phyloP scores from a whole-genome alignment of 2,888 invertebrate genomes.

The Oligia fasciuncula region DNA sequence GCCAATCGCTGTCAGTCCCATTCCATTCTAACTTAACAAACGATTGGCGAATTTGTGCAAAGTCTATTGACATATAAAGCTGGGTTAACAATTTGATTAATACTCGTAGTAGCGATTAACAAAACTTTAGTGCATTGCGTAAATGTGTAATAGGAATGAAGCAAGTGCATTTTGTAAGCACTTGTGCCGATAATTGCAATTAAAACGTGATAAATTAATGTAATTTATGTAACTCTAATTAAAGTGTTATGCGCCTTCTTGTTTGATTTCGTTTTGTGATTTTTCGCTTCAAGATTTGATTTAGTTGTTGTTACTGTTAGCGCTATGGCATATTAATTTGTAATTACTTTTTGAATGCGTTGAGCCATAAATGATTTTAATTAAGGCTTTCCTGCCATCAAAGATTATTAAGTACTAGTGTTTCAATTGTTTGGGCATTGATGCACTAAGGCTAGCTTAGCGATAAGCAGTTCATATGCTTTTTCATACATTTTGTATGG shows the following conservation, averaged over 20 bases:
- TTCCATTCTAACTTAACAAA: conserved; percentile 13
- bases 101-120: conserved; percentile 16
- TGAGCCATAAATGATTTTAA: neutral
- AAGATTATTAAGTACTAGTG: neutral
- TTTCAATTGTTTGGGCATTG: neutral
- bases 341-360: neutral
- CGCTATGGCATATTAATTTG: neutral
- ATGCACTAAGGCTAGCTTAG: neutral
- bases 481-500: neutral
- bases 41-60: conserved; percentile 22
- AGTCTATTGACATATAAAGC: conserved; percentile 29
- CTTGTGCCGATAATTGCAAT: conserved; percentile 17
- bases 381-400: neutral
- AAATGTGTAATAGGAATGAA: conserved; percentile 37
- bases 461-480: neutral
- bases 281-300: neutral
- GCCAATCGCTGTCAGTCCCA: conserved; percentile 1
- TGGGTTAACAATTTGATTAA: conserved; percentile 31
- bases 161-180: conserved; percentile 35
- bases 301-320: neutral
- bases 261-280: conserved; percentile 8
- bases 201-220: conserved; percentile 21
- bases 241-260: neutral
- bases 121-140: conserved; percentile 29
- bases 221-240: conserved; percentile 3